Base-by-base conservation (phyloP, 2,888 invertebrate species). In the Cataglyphis cursor region DNA sequence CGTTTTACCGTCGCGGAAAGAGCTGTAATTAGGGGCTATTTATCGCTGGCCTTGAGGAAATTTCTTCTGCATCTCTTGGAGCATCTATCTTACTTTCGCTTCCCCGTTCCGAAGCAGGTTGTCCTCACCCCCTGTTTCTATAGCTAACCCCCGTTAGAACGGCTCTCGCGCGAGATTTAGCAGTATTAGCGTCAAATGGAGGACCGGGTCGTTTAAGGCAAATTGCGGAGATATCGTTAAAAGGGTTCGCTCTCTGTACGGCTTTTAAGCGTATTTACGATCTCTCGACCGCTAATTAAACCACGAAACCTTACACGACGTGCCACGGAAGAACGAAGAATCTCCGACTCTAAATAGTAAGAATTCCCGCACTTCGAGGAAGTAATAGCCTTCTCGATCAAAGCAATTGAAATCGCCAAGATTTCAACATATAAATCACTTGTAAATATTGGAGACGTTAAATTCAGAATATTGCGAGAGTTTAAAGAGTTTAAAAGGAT, bases 81-180 rank as follows among this genome's bases (percentile, higher is more conserved):
- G 88, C 90, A 90, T 90, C 88, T 87, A 89, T 90, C 90, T 90
- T 91, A 86, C 90, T 88, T 91, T 87, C 85, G 74, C 81, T 70
- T 72, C 72, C 65, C 24, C 78, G 59, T 24, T n/a, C 65, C 65
- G 35, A n/a, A 65, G 38, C 62, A 68, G 15, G 10, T 44, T 41
- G 24, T 68, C 68, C 54, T 35, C 78, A 68, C 18, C 31, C 54
- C 31, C 57, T 64, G 8, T 51, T 48, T 28, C 38, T 64, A 51
- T 41, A 70, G 51, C 57, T 70, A 68, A 57, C 81, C 41, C 57
- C 65, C 44, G 81, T 28, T 64, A 51, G 62, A 73, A 76, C 24
- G 59, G 72, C 86, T 84, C 81, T 73, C 70, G 81, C 70, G 82
- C 82, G 84, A 90, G 89, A 89, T 90, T 90, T 90, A 89, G 72